These are phyloP conservation scores for Sebastiscus albofasciatus DNA, from an alignment of 2,797 vertebrate species.

Conservation along the genomic window DNA sequence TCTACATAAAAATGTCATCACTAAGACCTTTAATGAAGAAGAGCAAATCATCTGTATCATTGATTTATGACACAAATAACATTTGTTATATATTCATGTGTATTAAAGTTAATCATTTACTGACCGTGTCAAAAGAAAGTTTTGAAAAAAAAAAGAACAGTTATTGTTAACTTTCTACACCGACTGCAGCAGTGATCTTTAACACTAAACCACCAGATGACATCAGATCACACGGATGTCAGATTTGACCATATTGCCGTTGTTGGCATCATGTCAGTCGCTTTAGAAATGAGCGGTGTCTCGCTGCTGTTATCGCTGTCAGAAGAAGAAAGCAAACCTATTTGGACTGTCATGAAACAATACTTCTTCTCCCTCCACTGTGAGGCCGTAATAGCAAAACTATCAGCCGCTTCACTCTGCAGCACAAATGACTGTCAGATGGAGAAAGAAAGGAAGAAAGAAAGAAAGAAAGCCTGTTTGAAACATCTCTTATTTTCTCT, in stretches of 20 bases:
- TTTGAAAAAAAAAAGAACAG: too few species aligned
- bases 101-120: neutral
- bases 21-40: neutral
- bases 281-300: neutral
- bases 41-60: too few species aligned
- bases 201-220: neutral
- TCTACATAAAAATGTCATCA: too few species aligned
- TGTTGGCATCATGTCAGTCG: neutral
- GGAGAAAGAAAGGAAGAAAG: neutral
- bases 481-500: conserved; percentile 9
- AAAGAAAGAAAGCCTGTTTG: conserved; percentile 20
- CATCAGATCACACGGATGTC: neutral
- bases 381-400: conserved; percentile 20
- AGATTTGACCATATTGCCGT: neutral
- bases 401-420: conserved; percentile 19
- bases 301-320: conserved; percentile 7
- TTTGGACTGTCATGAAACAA: conserved; percentile 16
- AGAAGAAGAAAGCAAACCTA: conserved; percentile 1
- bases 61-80: neutral
- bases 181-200: neutral
- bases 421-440: conserved; percentile 33
- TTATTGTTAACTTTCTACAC: neutral
- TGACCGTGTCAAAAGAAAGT: neutral
- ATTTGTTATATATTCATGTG: neutral
- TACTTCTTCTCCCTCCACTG: conserved; percentile 1